phyloP scores from a whole-genome alignment of 2,888 invertebrate species.

The Melangyna quadrimaculata region DNA sequence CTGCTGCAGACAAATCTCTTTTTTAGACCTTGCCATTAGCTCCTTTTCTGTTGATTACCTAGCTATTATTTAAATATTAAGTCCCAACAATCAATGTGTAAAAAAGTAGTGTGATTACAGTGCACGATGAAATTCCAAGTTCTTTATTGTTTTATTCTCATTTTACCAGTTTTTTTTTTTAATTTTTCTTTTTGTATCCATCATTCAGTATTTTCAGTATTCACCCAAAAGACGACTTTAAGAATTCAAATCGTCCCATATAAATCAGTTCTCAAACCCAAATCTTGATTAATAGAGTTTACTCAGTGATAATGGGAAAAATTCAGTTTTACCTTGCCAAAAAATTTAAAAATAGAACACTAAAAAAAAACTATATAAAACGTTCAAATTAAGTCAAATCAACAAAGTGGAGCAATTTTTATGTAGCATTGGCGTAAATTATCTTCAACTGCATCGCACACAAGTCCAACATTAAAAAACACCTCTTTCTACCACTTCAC shows the following conservation, averaged over 20 bases:
- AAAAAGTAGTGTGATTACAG: background rate
- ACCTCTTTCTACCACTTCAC: constrained; percentile 28
- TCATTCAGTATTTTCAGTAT: no score
- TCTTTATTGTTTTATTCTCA: background rate
- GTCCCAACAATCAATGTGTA: background rate
- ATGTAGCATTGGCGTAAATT: constrained; percentile 53
- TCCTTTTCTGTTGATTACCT: no score
- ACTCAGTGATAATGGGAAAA: constrained; percentile 13
- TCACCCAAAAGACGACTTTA: constrained; percentile 8
- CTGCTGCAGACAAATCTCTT: no score
- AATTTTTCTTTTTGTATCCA: no score
- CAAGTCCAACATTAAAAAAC: background rate
- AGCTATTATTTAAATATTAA: no score
- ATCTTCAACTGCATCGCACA: constrained; percentile 57
- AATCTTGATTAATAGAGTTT: constrained; percentile 42
- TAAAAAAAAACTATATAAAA: background rate
- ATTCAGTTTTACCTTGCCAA: background rate
- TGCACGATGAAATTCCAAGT: background rate
- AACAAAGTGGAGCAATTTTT: constrained; percentile 26
- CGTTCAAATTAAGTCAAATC: constrained; percentile 41
- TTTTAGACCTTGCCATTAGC: no score
- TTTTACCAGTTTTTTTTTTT: no score
- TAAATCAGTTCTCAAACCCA: constrained; percentile 29
- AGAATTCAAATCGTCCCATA: constrained; percentile 5
- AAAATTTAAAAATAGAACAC: background rate